phyloP scores from a whole-genome alignment of 2,888 invertebrate genomes.

The Dolichopus griseipennis region DNA sequence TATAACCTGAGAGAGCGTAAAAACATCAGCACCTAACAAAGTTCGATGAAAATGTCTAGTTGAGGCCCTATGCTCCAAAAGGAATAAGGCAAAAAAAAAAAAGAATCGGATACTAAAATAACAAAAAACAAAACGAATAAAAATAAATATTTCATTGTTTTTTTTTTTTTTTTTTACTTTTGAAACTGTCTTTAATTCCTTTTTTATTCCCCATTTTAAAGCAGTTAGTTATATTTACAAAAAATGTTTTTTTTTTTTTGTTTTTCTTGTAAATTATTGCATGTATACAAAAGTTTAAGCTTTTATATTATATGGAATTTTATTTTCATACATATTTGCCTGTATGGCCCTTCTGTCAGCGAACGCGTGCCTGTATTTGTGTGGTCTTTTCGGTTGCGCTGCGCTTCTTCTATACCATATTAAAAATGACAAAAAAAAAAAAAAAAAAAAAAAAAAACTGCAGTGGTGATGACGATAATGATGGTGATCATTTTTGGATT shows the following conservation, averaged over 20 bases:
- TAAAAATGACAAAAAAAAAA: neutral
- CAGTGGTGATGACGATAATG: conserved; percentile 7
- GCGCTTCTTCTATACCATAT: conserved; percentile 9
- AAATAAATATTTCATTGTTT: too few relatives aligned
- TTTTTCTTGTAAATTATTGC: too few relatives aligned
- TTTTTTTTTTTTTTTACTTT: neutral
- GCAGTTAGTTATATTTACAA: conserved; percentile 24
- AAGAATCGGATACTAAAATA: too few relatives aligned
- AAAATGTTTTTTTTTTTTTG: conserved; percentile 13
- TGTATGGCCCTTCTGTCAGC: conserved; percentile 44
- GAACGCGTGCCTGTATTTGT: conserved; percentile 46
- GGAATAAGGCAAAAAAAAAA: too few relatives aligned
- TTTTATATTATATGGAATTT: neutral
- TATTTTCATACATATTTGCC: conserved; percentile 14
- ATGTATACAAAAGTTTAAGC: too few relatives aligned
- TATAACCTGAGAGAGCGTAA: too few relatives aligned
- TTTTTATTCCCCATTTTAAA: neutral
- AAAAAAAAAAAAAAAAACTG: too few relatives aligned
- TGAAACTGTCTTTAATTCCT: neutral
- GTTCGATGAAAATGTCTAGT: too few relatives aligned
- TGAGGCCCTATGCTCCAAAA: too few relatives aligned
- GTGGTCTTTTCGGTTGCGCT: conserved; percentile 34
- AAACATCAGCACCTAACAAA: too few relatives aligned
- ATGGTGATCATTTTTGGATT: conserved; percentile 20
- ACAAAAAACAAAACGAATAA: too few relatives aligned